A percentile compares a stretch with the other conserved stretches of the same genome.
These are phyloP conservation scores for Coracias cyanogaster DNA, from an alignment of 2,797 vertebrate species.

Conservation along the genomic window DNA sequence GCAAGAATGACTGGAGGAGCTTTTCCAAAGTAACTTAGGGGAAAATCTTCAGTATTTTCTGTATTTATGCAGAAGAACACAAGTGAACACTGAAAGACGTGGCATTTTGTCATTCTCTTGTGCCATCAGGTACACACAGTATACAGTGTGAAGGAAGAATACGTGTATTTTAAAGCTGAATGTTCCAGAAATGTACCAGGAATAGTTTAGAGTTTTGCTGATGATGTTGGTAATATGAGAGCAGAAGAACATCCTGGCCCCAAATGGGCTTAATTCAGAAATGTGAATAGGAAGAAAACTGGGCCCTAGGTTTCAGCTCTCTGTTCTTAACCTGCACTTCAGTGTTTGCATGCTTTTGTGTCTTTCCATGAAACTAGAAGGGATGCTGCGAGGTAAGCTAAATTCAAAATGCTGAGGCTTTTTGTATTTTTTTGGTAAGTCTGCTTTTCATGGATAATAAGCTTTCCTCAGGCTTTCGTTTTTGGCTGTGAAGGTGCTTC, in stretches of 20 bases:
- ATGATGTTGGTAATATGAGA: not conserved
- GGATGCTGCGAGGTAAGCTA: slow-evolving; percentile 1
- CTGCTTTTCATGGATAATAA: slow-evolving; percentile 25
- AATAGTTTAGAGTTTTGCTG: not conserved
- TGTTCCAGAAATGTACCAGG: not conserved
- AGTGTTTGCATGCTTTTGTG: not conserved
- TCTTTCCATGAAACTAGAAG: not conserved
- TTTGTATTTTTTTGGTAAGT: slow-evolving; percentile 4
- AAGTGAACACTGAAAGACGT: not conserved
- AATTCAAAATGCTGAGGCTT: not conserved
- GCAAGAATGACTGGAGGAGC: not conserved
- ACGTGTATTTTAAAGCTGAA: not conserved
- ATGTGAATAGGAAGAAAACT: not conserved
- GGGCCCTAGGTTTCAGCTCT: not conserved
- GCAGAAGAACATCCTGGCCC: not conserved
- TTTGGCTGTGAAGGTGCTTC: slow-evolving; percentile 27
- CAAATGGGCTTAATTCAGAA: not conserved
- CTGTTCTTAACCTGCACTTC: not conserved
- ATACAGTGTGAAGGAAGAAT: not conserved
- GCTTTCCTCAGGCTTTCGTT: slow-evolving; percentile 36
- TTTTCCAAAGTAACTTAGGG: not conserved
- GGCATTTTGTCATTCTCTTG: not conserved
- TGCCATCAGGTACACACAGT: not conserved
- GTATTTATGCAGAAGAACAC: not conserved
- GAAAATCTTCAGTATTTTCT: not conserved